phyloP scores from a whole-genome alignment of 2,113 vertebrate genomes.

The Heptranchias perlo region DNA sequence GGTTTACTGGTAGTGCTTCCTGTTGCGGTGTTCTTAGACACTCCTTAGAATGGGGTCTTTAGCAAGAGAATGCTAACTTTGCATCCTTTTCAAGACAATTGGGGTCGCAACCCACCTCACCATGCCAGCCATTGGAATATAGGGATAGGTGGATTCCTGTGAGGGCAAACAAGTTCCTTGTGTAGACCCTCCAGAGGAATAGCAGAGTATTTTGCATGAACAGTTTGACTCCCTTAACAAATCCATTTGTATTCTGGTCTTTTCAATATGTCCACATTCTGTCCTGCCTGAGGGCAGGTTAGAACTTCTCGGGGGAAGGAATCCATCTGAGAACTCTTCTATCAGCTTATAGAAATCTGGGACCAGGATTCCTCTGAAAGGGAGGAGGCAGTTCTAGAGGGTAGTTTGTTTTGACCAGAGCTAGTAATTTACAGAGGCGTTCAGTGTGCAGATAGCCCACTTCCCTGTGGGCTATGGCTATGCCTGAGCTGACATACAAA shows the following conservation, averaged over 20 bases:
- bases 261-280: background rate
- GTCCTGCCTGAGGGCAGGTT: background rate
- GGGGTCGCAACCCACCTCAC: too few species aligned
- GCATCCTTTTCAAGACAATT: background rate
- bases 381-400: background rate
- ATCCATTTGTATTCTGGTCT: background rate
- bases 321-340: background rate
- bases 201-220: too few species aligned
- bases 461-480: background rate
- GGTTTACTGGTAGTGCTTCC: too few species aligned
- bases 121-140: too few species aligned
- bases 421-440: background rate
- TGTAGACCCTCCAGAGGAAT: too few species aligned
- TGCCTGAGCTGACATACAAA: background rate
- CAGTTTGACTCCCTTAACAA: background rate
- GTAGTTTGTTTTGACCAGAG: background rate
- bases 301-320: background rate
- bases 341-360: background rate
- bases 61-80: background rate
- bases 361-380: background rate
- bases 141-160: too few species aligned
- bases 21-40: too few species aligned
- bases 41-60: background rate
- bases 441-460: background rate
- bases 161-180: too few species aligned